Percentiles rank a stretch among this genome's conserved stretches.
Evolutionary conservation across 2,888 invertebrate species (phyloP).

Genomic region (Leucoma salicis): DNA sequence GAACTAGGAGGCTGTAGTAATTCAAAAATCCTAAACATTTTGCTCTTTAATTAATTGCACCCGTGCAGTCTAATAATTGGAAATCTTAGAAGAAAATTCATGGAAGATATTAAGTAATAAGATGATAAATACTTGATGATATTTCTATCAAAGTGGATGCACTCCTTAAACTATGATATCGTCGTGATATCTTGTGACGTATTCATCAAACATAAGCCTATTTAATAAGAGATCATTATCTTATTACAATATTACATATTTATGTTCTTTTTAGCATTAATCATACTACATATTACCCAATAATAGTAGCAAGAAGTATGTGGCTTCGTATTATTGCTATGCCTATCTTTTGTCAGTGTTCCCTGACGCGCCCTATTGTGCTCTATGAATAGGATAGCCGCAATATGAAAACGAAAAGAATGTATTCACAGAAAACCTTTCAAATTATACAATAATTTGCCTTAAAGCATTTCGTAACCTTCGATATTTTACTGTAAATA

Average conservation of each 20-base stretch:
- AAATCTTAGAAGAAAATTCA: too few relatives aligned
- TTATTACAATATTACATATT: not conserved
- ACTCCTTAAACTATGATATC: too few relatives aligned
- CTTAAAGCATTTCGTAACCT: constrained; percentile 10
- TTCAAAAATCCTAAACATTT: too few relatives aligned
- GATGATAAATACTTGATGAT: too few relatives aligned
- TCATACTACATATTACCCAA: not conserved
- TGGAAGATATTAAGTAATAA: too few relatives aligned
- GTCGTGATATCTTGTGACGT: too few relatives aligned
- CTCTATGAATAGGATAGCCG: constrained; percentile 43
- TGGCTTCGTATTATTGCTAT: constrained; percentile 48
- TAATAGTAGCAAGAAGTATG: constrained; percentile 38
- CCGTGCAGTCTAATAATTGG: too few relatives aligned
- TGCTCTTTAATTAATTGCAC: too few relatives aligned
- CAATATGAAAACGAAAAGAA: constrained; percentile 39
- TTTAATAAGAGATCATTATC: too few relatives aligned
- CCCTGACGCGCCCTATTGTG: constrained; percentile 46
- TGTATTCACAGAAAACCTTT: constrained; percentile 40
- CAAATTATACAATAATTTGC: constrained; percentile 35
- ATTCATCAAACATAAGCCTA: too few relatives aligned
- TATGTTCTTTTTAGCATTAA: not conserved
- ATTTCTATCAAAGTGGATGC: too few relatives aligned
- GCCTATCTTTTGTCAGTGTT: constrained; percentile 52
- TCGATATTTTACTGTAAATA: constrained; percentile 8
- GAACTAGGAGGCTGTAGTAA: too few relatives aligned